These are phyloP conservation scores for Sebastes taczanowskii DNA, from an alignment of 2,797 vertebrate species.

Conservation along the genomic window DNA sequence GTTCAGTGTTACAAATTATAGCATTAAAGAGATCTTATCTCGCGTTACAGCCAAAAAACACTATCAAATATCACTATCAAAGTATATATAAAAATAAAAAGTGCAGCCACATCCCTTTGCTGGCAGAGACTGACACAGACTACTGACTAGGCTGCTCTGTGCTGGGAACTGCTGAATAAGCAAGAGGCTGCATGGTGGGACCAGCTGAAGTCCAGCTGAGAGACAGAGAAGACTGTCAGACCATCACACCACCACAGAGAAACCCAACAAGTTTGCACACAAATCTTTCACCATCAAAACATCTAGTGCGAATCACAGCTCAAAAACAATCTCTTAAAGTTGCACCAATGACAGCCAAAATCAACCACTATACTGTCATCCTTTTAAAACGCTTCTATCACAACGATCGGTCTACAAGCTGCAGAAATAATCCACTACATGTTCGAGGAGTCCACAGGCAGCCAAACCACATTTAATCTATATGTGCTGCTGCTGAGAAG, in stretches of 20 bases:
- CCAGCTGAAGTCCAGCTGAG: slow-evolving; percentile 42
- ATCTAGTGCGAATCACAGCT: background rate
- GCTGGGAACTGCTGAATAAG: slow-evolving; percentile 48
- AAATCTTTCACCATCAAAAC: background rate
- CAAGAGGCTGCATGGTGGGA: slow-evolving; percentile 16
- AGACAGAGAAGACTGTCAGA: background rate
- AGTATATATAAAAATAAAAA: slow-evolving; percentile 7
- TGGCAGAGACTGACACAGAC: slow-evolving; percentile 22
- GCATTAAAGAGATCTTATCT: background rate
- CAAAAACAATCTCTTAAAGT: background rate
- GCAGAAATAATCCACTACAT: slow-evolving; percentile 9
- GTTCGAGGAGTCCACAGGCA: slow-evolving; percentile 4
- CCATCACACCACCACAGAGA: slow-evolving; percentile 11
- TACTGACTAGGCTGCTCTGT: slow-evolving; percentile 17
- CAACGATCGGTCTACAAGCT: background rate
- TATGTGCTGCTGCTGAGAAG: background rate
- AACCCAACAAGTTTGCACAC: slow-evolving; percentile 22
- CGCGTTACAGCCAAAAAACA: background rate
- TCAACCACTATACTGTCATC: background rate
- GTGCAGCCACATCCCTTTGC: slow-evolving; percentile 33
- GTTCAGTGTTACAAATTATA: background rate
- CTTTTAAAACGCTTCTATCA: background rate
- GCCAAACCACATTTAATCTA: background rate
- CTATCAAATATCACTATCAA: background rate
- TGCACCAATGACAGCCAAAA: background rate